Conservation (phyloP, 2,113 vertebrate genomes). For the Anhinga rufa region DNA sequence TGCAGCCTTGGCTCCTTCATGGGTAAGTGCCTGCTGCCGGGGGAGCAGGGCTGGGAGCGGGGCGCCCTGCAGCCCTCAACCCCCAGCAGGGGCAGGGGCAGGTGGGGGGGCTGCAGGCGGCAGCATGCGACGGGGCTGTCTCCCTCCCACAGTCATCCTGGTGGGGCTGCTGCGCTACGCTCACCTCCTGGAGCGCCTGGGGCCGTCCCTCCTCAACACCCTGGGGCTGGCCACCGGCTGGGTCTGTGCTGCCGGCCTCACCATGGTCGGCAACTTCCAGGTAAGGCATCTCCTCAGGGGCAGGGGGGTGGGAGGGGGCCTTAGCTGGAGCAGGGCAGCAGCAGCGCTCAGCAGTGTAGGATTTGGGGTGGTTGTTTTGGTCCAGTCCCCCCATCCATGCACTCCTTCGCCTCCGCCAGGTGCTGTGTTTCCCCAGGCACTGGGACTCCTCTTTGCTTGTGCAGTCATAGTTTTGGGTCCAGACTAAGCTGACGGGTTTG, state of each 20-base stretch:
- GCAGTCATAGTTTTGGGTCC: neutral
- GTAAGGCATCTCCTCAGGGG: conserved; percentile 16
- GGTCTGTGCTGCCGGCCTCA: conserved; percentile 83
- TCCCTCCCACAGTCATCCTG: conserved; percentile 73
- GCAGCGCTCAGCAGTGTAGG: neutral
- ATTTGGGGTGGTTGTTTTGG: neutral
- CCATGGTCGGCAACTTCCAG: conserved; percentile 88
- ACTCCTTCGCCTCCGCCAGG: neutral
- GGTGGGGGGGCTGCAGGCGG: rapidly evolving
- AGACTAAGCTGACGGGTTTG: neutral
- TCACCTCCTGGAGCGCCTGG: conserved; percentile 79
- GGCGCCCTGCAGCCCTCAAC: neutral
- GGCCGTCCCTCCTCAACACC: conserved; percentile 80
- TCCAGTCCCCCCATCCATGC: rapidly evolving
- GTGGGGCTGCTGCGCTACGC: conserved; percentile 82
- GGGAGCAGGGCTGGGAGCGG: neutral
- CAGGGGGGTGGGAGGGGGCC: no score
- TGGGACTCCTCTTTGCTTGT: neutral
- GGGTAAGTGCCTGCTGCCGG: conserved; percentile 64
- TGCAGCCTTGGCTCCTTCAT: conserved; percentile 88
- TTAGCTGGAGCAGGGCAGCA: neutral
- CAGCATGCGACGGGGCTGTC: rapidly evolving
- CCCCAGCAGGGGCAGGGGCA: rapidly evolving
- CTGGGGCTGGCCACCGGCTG: conserved; percentile 77
- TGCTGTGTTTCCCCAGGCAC: neutral